These are phyloP conservation scores for Picathartes gymnocephalus DNA, from an alignment of 2,113 vertebrate genomes.

Conservation along the genomic window DNA sequence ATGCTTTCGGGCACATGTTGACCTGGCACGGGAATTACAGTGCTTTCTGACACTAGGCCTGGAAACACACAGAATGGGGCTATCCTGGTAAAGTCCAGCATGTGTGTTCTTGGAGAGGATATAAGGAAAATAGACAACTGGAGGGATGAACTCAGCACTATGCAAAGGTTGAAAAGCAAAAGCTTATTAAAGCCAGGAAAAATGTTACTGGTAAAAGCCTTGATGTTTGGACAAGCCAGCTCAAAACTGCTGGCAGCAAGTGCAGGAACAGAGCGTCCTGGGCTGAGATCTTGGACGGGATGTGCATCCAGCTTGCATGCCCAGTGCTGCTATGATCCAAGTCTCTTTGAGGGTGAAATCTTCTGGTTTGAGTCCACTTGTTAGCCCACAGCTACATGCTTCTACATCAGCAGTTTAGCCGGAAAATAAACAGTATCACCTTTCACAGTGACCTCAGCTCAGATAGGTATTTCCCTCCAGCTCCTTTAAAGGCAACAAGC, in stretches of 20 bases:
- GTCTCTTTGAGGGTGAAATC: neutral
- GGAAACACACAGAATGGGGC: neutral
- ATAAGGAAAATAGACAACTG: neutral
- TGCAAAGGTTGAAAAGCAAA: neutral
- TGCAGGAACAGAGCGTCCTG: neutral
- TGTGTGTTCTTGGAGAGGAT: neutral
- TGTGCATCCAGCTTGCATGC: neutral
- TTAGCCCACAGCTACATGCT: neutral
- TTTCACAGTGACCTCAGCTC: neutral
- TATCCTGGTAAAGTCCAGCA: neutral
- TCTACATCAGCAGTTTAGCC: neutral
- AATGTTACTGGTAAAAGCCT: neutral
- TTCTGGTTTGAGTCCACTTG: neutral
- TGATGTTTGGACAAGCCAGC: neutral
- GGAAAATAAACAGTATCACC: neutral
- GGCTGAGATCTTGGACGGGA: neutral
- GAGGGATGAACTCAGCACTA: neutral
- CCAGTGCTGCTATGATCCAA: neutral
- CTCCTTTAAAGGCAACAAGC: neutral
- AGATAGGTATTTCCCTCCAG: neutral
- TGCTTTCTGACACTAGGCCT: neutral
- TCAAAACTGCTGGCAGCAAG: slow-evolving; percentile 21
- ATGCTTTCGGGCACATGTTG: neutral
- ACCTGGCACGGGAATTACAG: neutral
- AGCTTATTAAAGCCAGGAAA: neutral